Percentiles rank a stretch among this genome's conserved stretches.
These are phyloP conservation scores for Tadarida brasiliensis DNA, from an alignment of 2,797 vertebrate species.

Conservation along the genomic window DNA sequence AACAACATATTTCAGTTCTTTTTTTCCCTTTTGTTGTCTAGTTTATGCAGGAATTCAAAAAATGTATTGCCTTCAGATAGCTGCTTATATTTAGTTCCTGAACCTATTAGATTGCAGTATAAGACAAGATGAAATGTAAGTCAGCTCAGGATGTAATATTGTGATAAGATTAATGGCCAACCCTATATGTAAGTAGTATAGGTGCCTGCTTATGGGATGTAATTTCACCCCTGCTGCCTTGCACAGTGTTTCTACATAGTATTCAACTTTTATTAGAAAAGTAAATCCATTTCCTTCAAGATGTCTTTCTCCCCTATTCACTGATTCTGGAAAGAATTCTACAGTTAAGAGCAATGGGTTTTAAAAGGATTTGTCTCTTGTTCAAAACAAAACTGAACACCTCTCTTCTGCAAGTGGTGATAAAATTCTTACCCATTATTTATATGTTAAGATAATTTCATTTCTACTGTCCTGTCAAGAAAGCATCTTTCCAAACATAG, in stretches of 20 bases:
- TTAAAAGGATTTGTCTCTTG: not conserved
- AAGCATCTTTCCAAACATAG: not conserved
- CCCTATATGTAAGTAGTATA: not conserved
- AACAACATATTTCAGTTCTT: not conserved
- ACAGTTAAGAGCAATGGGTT: not conserved
- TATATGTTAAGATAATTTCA: not conserved
- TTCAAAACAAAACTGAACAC: conserved; percentile 27
- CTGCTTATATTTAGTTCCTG: not conserved
- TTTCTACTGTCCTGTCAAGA: not conserved
- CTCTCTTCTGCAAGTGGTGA: not conserved
- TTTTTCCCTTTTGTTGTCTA: not conserved
- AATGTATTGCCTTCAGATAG: not conserved
- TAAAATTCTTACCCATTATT: not conserved
- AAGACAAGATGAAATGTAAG: not conserved
- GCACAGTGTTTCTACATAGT: not conserved
- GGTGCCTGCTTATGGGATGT: not conserved
- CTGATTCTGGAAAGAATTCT: conserved; percentile 7
- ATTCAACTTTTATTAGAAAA: not conserved
- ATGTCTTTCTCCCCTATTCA: not conserved
- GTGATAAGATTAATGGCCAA: not conserved
- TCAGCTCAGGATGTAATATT: not conserved
- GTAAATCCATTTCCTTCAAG: not conserved
- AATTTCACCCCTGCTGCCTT: not conserved
- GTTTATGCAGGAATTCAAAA: not conserved
- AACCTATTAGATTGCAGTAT: not conserved